Base-by-base conservation (phyloP, 2,797 vertebrate genomes). In the Rhinogobio ventralis region DNA sequence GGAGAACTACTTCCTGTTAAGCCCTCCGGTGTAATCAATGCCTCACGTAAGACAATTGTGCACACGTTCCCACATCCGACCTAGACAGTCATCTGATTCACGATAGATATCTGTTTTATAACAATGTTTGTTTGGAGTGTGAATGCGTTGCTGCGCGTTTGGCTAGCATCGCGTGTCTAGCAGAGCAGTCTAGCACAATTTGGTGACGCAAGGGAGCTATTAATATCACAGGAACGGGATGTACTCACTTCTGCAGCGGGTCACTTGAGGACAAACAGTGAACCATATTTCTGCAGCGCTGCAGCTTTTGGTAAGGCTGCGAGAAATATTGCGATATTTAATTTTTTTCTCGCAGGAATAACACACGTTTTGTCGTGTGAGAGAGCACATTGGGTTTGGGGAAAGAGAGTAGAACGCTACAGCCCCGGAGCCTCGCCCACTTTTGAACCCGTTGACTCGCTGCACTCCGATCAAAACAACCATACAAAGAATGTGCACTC, bases 141-240 rank as follows among this genome's bases (percentile, higher is more conserved):
- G 83, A 87, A 90, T 90, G 91, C 88, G 92, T 85, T 84, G 88
- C 90, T 91, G 90, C 88, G 87, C 91, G 87, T 86, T 83, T 88
- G 82, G 89, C 89, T 90, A 90, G 78, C 91, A 89, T 95, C 92
- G 94, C 94, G 95, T 96, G 95, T 95, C 92, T 92, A 91, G 91
- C 90, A 87, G 88, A 89, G 91, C 89, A 90, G 89, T 91, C 92
- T 89, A 90, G 93, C 93, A 92, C 93, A 91, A 90, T 93, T 92
- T 87, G 91, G 92, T 95, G 95, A 96, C 95, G 95, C 95, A 95
- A 92, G 89, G 92, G 88, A 87, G 93, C 95, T 96, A 96, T 95
- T 95, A 95, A 96, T 96, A 96, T 90, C 93, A 45, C 93, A 90
- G 90, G 93, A 93, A 94, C 94, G 93, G 94, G 94, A 95, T 95